phyloP scores from a whole-genome alignment of 2,797 vertebrate species.

The Gallinago stenura region DNA sequence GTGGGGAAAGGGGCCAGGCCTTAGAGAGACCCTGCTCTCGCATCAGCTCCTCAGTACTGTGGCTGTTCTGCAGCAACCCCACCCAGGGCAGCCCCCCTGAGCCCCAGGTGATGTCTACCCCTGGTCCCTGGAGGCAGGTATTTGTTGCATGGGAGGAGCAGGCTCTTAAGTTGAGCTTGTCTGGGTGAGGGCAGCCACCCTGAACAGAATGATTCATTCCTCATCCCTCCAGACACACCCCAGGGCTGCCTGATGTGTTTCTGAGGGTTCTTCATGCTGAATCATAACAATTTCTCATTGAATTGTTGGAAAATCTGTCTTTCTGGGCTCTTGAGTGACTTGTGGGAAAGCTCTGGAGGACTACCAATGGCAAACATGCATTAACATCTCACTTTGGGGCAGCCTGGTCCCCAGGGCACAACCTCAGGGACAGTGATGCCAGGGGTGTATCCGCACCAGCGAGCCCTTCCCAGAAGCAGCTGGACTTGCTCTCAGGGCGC shows the following conservation, averaged over 20 bases:
- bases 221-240: not conserved
- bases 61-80: not conserved
- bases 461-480: not conserved
- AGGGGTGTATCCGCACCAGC: accelerated
- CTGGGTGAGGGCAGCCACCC: not conserved
- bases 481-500: not conserved
- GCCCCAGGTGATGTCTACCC: not conserved
- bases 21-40: not conserved
- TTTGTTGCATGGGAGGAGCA: not conserved
- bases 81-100: not conserved
- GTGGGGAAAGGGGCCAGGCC: not conserved
- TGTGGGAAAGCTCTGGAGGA: not conserved
- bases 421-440: not conserved
- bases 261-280: not conserved
- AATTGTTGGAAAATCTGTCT: not conserved
- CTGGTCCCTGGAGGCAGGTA: not conserved
- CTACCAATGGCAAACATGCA: not conserved
- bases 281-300: not conserved
- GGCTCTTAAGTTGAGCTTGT: not conserved
- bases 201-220: not conserved
- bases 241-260: not conserved
- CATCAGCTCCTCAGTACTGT: not conserved
- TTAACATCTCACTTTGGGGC: not conserved
- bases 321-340: not conserved
- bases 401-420: not conserved